phyloP scores from a whole-genome alignment of 2,888 invertebrate species.

The Acleris sparsana region DNA sequence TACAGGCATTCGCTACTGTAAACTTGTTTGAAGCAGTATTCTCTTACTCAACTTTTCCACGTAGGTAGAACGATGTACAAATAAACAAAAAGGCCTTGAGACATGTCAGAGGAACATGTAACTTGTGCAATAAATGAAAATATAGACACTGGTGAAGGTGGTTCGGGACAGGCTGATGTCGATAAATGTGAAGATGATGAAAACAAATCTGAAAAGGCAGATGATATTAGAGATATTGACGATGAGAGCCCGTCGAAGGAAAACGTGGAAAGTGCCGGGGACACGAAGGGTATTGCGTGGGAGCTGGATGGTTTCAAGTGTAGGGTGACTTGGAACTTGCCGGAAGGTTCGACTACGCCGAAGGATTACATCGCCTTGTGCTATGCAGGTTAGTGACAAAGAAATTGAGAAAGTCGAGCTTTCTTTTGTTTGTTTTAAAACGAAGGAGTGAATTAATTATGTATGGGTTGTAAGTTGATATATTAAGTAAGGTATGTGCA shows the following conservation, averaged over 20 bases:
- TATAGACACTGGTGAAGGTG: constrained; percentile 43
- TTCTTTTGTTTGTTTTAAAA: constrained; percentile 13
- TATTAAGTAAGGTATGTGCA: no score
- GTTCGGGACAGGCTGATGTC: constrained; percentile 38
- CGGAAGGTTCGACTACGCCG: constrained; percentile 61
- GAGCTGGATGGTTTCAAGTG: constrained; percentile 68
- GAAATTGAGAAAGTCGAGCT: constrained; percentile 10
- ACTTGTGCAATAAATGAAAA: constrained; percentile 53
- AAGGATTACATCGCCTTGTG: constrained; percentile 83
- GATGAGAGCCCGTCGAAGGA: constrained; percentile 40
- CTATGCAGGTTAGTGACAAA: constrained; percentile 76
- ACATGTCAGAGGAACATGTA: constrained; percentile 75
- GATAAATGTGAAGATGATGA: constrained; percentile 47
- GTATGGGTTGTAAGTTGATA: no score
- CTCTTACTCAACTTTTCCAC: constrained; percentile 13
- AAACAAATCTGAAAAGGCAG: constrained; percentile 44
- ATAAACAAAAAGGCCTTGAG: constrained; percentile 50
- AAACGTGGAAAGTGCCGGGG: constrained; percentile 42
- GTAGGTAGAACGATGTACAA: constrained; percentile 45
- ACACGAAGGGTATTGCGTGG: constrained; percentile 58
- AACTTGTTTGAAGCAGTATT: constrained; percentile 26
- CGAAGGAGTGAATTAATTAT: background rate
- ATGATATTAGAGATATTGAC: constrained; percentile 25
- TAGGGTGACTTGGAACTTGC: constrained; percentile 75
- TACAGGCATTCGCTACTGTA: constrained; percentile 40